Evolutionary conservation across 1,140 invertebrate species (phyloP).

Genomic region (Zaprionus inermis): DNA sequence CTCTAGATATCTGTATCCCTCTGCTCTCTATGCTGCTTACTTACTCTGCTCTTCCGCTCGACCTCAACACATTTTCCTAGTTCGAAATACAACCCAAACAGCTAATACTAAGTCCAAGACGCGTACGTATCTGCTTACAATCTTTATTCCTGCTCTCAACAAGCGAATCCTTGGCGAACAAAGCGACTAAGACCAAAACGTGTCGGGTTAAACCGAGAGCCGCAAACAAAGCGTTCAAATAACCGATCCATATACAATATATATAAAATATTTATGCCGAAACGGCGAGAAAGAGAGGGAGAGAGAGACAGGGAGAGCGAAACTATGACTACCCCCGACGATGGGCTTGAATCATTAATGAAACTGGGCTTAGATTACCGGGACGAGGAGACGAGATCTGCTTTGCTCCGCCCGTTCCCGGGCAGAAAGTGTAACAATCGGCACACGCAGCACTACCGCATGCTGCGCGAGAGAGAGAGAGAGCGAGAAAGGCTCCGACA

Average conservation of each 20-base stretch:
- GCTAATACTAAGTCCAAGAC: slow-evolving; percentile 7
- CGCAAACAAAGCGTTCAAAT: slow-evolving; percentile 51
- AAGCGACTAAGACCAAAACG: slow-evolving; percentile 30
- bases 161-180: slow-evolving; percentile 20
- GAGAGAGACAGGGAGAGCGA: slow-evolving; percentile 28
- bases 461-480: slow-evolving; percentile 35
- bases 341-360: slow-evolving; percentile 79
- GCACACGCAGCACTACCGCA: slow-evolving; percentile 59
- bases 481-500: not conserved
- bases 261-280: slow-evolving; percentile 73
- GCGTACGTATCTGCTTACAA: slow-evolving; percentile 7
- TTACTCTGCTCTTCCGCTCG: not conserved
- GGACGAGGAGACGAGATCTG: not conserved
- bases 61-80: slow-evolving; percentile 9
- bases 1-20: not conserved
- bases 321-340: no score
- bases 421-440: slow-evolving; percentile 77
- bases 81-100: not conserved
- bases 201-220: slow-evolving; percentile 50
- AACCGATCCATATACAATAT: slow-evolving; percentile 57
- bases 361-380: slow-evolving; percentile 56
- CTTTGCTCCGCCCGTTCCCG: slow-evolving; percentile 8
- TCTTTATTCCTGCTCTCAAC: slow-evolving; percentile 21
- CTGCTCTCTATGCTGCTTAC: not conserved
- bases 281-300: slow-evolving; percentile 22